Conservation (phyloP, 2,797 vertebrate species). For the Sciurus carolinensis region DNA sequence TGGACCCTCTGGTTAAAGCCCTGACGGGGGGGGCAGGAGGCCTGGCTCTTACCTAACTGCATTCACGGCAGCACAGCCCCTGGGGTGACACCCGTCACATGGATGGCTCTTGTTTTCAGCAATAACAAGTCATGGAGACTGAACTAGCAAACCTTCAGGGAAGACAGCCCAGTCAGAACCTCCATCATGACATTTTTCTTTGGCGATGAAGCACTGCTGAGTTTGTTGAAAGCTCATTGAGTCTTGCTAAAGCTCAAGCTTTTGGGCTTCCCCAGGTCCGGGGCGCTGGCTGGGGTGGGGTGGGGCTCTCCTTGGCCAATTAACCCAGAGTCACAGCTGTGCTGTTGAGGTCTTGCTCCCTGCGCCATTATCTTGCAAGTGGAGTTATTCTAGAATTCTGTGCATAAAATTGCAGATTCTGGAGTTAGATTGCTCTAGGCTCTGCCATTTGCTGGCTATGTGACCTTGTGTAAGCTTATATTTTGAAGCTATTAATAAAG, state of each 20-base stretch:
- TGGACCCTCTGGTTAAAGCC: background rate
- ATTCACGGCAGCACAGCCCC: background rate
- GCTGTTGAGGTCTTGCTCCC: background rate
- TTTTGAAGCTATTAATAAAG: constrained; percentile 68
- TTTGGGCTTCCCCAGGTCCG: background rate
- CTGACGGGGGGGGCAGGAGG: background rate
- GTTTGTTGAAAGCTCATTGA: constrained; percentile 74
- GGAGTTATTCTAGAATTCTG: background rate
- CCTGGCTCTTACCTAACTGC: background rate
- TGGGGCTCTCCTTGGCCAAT: background rate
- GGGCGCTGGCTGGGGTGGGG: background rate
- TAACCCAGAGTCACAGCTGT: background rate
- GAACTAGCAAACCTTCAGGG: constrained; percentile 87
- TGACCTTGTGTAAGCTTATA: constrained; percentile 16
- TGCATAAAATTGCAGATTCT: background rate
- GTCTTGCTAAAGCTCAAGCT: background rate
- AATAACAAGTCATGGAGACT: constrained; percentile 89
- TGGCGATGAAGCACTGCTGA: constrained; percentile 72
- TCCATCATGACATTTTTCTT: constrained; percentile 86
- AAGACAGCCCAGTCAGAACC: constrained; percentile 84
- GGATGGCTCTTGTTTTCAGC: constrained; percentile 51
- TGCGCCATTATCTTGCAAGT: background rate
- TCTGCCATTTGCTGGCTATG: constrained; percentile 5
- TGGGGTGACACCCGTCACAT: background rate
- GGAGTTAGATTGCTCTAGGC: background rate